Percentiles rank a stretch among this genome's conserved stretches.
phyloP scores from a whole-genome alignment of 2,888 invertebrate genomes.

The Linnaemya tessellans region DNA sequence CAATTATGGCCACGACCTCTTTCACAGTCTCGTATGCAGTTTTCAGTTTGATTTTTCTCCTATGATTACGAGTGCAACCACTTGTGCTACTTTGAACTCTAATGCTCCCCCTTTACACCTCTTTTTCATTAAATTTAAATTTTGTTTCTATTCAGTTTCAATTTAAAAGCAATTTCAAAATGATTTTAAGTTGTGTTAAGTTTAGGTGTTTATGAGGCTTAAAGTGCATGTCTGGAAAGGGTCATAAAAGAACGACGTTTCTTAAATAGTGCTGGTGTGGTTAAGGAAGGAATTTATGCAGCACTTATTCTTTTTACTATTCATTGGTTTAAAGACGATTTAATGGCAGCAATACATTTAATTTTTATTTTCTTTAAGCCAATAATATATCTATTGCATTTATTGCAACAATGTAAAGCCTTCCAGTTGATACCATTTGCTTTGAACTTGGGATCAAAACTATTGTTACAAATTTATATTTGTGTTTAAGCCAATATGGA shows the following conservation, averaged over 20 bases:
- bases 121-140: conserved; percentile 40
- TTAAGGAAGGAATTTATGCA: background rate
- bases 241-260: conserved; percentile 43
- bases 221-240: conserved; percentile 42
- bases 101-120: conserved; percentile 16
- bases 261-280: conserved; percentile 3
- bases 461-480: conserved; percentile 48
- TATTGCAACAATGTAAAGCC: conserved; percentile 29
- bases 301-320: background rate
- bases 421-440: conserved; percentile 35
- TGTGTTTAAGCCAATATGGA: conserved; percentile 23
- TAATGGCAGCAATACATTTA: background rate
- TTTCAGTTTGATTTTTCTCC: conserved; percentile 13
- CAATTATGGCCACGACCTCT: conserved; percentile 65
- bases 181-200: conserved; percentile 3
- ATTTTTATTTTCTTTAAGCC: background rate
- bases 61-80: conserved; percentile 39
- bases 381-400: conserved; percentile 6
- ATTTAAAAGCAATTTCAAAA: conserved; percentile 52
- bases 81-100: conserved; percentile 58
- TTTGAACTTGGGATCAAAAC: conserved; percentile 27
- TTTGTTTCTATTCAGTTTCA: conserved; percentile 47
- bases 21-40: conserved; percentile 38
- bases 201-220: conserved; percentile 44
- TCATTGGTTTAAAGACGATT: background rate